Base-by-base conservation (phyloP, 2,888 invertebrate species). In the Sesamia inferens region DNA sequence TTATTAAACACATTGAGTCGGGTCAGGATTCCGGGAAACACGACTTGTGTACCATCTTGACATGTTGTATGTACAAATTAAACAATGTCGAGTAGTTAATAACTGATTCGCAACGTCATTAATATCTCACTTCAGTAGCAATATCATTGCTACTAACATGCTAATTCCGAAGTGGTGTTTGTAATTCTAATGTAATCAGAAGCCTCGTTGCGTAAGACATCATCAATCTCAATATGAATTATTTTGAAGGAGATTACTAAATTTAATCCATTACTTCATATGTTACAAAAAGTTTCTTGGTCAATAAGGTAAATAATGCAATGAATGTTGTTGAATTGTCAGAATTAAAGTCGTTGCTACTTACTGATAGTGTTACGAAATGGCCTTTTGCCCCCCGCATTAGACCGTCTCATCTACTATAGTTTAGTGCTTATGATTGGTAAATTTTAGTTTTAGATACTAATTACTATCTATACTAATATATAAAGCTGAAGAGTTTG, bases 21-120 rank as follows among this genome's bases (percentile, higher is more conserved):
- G 80, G 74, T 80, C 79, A 69, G 59, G 73, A 59, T 61, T 39
- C 57, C 39, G 22, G 65, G 42, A 31, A 62, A 62, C 19, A 16
- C 22, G 13, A 42, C 3, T 61, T 54, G n/a, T 8, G n/a, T n/a
- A 63, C 16, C 10, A 16, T 51, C 22, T 31, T 79, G 54, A 73
- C 51, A 31, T 24, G 14, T 73, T 61, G 11, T n/a, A 24, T 24
- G 44, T 58, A 64, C 55, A 55, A 39, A 51, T 24, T 0, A 24
- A 62, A 65, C 65, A 71, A 55, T 64, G 19, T 54, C n/a, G 51
- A n/a, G 10, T n/a, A 55, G 48, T 68, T 22, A 57, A 54, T 54
- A 1, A 59, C 16, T 48, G 48, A 66, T 75, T 69, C 57, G 14
- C 24, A 62, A 58, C 7, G 22, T 19, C 65, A 65, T 65, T 77